phyloP scores from a whole-genome alignment of 2,888 invertebrate species.

The Archips crataeganus region DNA sequence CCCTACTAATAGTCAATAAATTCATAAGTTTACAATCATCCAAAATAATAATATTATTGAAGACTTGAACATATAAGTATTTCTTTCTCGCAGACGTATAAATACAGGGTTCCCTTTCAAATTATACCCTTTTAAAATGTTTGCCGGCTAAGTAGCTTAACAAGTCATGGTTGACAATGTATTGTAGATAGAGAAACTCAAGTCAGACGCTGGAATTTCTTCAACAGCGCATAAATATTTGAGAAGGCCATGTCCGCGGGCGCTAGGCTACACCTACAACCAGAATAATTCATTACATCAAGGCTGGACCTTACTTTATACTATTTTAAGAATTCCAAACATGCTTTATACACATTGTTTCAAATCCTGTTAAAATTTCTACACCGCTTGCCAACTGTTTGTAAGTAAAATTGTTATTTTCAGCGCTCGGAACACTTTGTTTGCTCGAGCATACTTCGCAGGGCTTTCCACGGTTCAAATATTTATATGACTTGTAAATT shows the following conservation, averaged over 20 bases:
- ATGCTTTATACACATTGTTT: slow-evolving; percentile 32
- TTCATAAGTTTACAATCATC: too few relatives aligned
- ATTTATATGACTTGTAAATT: slow-evolving; percentile 15
- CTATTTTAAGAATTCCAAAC: slow-evolving; percentile 28
- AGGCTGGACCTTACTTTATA: slow-evolving; percentile 12
- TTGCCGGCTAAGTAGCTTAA: background rate
- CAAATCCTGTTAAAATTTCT: slow-evolving; percentile 26
- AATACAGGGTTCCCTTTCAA: too few relatives aligned
- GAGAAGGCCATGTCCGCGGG: slow-evolving; percentile 16
- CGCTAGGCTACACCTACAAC: slow-evolving; percentile 24
- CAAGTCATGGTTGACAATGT: slow-evolving; percentile 12
- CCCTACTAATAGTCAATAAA: too few relatives aligned
- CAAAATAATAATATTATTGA: too few relatives aligned
- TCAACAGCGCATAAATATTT: slow-evolving; percentile 28
- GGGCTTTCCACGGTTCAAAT: background rate
- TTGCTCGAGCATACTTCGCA: slow-evolving; percentile 13
- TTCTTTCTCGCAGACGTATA: too few relatives aligned
- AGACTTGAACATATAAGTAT: too few relatives aligned
- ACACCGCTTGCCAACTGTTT: slow-evolving; percentile 15
- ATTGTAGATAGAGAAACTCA: slow-evolving; percentile 24
- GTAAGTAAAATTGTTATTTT: slow-evolving; percentile 22
- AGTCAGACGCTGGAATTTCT: slow-evolving; percentile 32
- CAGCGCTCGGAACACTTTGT: slow-evolving; percentile 16
- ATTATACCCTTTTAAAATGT: too few relatives aligned
- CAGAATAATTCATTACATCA: slow-evolving; percentile 38